These are phyloP conservation scores for Zootermopsis nevadensis DNA, from an alignment of 2,888 invertebrate species.

Conservation along the genomic window DNA sequence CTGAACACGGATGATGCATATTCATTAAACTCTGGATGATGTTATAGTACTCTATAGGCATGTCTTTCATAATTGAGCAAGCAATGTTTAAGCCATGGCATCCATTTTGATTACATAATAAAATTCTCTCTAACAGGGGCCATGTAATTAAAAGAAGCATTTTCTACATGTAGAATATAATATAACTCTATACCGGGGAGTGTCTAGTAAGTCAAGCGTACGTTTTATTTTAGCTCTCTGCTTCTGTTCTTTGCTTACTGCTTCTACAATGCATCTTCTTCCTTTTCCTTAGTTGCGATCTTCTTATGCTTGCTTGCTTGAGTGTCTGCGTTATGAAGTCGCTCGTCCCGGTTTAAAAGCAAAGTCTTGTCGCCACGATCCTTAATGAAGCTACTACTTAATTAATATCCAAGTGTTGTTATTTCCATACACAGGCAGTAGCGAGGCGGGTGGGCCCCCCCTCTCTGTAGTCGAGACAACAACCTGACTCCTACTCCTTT, in stretches of 20 bases:
- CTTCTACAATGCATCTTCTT: constrained; percentile 12
- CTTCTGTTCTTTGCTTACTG: not conserved
- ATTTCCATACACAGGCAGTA: constrained; percentile 37
- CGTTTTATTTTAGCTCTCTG: not conserved
- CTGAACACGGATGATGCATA: not conserved
- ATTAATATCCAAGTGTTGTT: constrained; percentile 46
- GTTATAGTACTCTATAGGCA: not conserved
- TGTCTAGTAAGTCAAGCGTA: not conserved
- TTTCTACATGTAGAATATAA: not conserved
- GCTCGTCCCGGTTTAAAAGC: constrained; percentile 47
- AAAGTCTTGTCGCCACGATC: constrained; percentile 48
- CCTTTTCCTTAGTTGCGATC: not conserved
- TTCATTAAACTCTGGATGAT: not conserved
- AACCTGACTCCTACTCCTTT: not conserved
- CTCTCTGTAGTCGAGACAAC: not conserved
- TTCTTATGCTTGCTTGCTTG: not conserved
- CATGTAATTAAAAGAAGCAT: not conserved
- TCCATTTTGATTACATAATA: not conserved
- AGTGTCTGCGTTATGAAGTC: constrained; percentile 33
- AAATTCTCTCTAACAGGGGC: not conserved
- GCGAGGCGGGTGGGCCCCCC: not conserved
- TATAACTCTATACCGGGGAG: not conserved
- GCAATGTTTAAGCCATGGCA: not conserved
- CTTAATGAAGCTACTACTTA: constrained; percentile 45
- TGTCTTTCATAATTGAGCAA: not conserved